phyloP scores from a whole-genome alignment of 1,140 invertebrate species.

The Agrilus planipennis region DNA sequence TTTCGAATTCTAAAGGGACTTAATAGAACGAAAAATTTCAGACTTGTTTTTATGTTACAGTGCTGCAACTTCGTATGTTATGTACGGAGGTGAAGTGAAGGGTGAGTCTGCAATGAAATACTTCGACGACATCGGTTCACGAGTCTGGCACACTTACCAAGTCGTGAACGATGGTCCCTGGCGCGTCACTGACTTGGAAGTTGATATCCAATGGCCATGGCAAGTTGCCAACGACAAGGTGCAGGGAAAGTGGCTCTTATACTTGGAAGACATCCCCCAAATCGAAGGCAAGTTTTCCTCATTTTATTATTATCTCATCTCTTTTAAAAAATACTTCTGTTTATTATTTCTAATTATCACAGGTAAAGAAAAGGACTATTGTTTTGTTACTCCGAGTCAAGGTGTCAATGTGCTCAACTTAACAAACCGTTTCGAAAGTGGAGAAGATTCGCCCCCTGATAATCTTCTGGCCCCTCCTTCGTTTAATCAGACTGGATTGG shows the following conservation, averaged over 20 bases:
- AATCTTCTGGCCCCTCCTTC: too few species aligned
- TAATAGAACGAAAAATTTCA: too few species aligned
- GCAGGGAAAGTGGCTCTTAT: slow-evolving; percentile 81
- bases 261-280: slow-evolving; percentile 67
- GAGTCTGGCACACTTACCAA: slow-evolving; percentile 74
- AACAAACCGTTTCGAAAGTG: too few species aligned
- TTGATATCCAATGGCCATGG: slow-evolving; percentile 82
- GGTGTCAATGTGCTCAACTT: slow-evolving; percentile 5
- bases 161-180: slow-evolving; percentile 77
- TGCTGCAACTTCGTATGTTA: too few species aligned
- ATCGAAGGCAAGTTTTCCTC: slow-evolving; percentile 47
- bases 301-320: not conserved
- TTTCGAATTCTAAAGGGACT: too few species aligned
- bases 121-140: slow-evolving; percentile 74
- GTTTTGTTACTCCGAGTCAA: slow-evolving; percentile 1
- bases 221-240: slow-evolving; percentile 80
- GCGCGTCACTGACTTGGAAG: slow-evolving; percentile 60
- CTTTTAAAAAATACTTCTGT: slow-evolving; percentile 4
- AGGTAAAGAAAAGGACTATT: slow-evolving; percentile 3
- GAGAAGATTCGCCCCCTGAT: too few species aligned
- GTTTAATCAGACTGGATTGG: too few species aligned
- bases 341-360: not conserved
- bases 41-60: too few species aligned
- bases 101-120: slow-evolving; percentile 73
- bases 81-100: slow-evolving; percentile 73